phyloP scores from a whole-genome alignment of 2,113 vertebrate genomes.

The Scomber colias region DNA sequence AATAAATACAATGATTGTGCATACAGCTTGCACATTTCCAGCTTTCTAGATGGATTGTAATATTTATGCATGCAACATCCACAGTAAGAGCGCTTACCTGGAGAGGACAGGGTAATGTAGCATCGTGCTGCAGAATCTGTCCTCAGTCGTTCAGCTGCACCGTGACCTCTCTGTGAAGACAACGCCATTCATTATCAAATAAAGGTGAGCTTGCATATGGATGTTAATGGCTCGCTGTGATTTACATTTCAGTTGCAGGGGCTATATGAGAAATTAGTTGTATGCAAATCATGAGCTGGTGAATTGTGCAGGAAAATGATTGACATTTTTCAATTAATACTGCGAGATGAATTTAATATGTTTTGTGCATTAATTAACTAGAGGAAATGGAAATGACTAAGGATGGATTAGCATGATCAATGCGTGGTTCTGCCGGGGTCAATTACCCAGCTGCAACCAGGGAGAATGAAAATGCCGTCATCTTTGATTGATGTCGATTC shows the following conservation, averaged over 20 bases:
- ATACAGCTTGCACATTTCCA: neutral
- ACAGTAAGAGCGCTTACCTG: slow-evolving; percentile 1
- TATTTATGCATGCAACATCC: neutral
- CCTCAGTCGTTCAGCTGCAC: slow-evolving; percentile 35
- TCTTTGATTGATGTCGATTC: slow-evolving; percentile 60
- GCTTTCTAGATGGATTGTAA: neutral
- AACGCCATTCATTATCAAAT: slow-evolving; percentile 51
- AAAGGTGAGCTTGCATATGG: slow-evolving; percentile 44
- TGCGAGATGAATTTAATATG: slow-evolving; percentile 55
- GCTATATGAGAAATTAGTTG: slow-evolving; percentile 50
- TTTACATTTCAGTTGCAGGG: slow-evolving; percentile 67
- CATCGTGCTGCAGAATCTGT: slow-evolving; percentile 6
- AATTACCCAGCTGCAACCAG: slow-evolving; percentile 26
- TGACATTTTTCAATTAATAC: slow-evolving; percentile 75
- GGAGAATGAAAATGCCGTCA: slow-evolving; percentile 15
- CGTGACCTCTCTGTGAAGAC: slow-evolving; percentile 48
- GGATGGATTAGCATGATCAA: slow-evolving; percentile 43
- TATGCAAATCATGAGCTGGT: slow-evolving; percentile 38
- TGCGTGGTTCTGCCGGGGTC: slow-evolving; percentile 25
- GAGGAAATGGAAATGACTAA: slow-evolving; percentile 64
- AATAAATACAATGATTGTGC: neutral
- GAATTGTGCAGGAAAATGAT: slow-evolving; percentile 66
- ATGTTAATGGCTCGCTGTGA: slow-evolving; percentile 58
- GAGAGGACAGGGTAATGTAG: slow-evolving; percentile 9
- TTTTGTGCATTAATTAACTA: slow-evolving; percentile 70